Evolutionary conservation across 2,888 invertebrate genomes (phyloP).

Genomic region (Ectemnius continuus): DNA sequence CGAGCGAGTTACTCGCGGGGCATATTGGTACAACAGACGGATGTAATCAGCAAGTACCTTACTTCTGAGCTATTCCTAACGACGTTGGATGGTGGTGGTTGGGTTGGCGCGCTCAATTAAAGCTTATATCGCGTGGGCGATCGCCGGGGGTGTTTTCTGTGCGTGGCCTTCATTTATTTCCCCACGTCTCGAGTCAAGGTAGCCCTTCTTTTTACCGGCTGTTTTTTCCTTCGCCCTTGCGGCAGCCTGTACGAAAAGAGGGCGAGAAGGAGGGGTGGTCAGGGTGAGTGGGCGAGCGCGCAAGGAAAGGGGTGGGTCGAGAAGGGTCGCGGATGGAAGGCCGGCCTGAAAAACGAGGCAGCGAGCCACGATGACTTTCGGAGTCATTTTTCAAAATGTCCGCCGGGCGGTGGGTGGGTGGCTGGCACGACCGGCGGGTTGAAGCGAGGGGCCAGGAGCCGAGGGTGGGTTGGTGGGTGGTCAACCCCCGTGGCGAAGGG

Average conservation of each 20-base stretch:
- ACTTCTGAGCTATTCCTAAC: too few relatives aligned
- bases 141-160: constrained; percentile 15
- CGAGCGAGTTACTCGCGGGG: background rate
- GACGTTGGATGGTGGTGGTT: background rate
- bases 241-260: background rate
- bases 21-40: constrained; percentile 17
- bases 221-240: constrained; percentile 47
- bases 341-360: constrained; percentile 58
- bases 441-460: constrained; percentile 42
- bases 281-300: too few relatives aligned
- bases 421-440: constrained; percentile 49
- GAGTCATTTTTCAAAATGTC: constrained; percentile 78
- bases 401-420: constrained; percentile 60
- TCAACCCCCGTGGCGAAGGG: constrained; percentile 76
- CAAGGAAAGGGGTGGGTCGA: background rate
- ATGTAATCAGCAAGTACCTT: too few relatives aligned
- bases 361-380: constrained; percentile 71
- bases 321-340: constrained; percentile 40
- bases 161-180: constrained; percentile 53
- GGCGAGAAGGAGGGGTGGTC: background rate
- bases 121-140: constrained; percentile 12
- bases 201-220: constrained; percentile 54
- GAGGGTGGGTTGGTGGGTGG: constrained; percentile 68
- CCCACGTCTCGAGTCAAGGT: constrained; percentile 40
- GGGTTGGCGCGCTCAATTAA: background rate